These are phyloP conservation scores for Phoebastria nigripes DNA, from an alignment of 2,797 vertebrate genomes.

Conservation along the genomic window DNA sequence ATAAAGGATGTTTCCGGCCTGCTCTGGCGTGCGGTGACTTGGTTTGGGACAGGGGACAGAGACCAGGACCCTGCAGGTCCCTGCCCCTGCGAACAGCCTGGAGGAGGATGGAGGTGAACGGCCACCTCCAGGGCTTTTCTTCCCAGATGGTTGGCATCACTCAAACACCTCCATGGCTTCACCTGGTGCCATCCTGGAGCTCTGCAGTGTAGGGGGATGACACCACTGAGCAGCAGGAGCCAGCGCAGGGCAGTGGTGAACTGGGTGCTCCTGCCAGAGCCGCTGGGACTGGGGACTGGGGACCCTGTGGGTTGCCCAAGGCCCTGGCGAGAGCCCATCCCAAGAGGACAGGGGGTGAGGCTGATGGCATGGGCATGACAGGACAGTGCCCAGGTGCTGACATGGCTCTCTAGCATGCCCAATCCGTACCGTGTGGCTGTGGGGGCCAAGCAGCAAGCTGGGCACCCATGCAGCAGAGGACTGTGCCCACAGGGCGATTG, in stretches of 20 bases:
- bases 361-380: not conserved
- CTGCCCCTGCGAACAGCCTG: not conserved
- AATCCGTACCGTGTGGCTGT: fast-evolving
- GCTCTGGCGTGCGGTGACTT: not conserved
- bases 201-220: fast-evolving
- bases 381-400: not conserved
- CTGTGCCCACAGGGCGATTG: fast-evolving
- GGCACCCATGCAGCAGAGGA: not conserved
- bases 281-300: too few species aligned
- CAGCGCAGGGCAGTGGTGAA: not conserved
- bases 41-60: not conserved
- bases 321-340: fast-evolving
- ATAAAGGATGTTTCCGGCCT: not conserved
- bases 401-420: not conserved
- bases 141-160: not conserved
- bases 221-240: not conserved
- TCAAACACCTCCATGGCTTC: not conserved
- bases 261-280: not conserved
- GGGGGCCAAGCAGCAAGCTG: not conserved
- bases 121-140: not conserved
- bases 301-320: not conserved
- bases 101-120: not conserved
- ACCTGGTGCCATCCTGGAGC: not conserved
- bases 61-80: not conserved
- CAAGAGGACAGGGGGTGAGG: not conserved